Evolutionary conservation across 2,797 vertebrate genomes (phyloP).

Genomic region (Pitangus sulphuratus): DNA sequence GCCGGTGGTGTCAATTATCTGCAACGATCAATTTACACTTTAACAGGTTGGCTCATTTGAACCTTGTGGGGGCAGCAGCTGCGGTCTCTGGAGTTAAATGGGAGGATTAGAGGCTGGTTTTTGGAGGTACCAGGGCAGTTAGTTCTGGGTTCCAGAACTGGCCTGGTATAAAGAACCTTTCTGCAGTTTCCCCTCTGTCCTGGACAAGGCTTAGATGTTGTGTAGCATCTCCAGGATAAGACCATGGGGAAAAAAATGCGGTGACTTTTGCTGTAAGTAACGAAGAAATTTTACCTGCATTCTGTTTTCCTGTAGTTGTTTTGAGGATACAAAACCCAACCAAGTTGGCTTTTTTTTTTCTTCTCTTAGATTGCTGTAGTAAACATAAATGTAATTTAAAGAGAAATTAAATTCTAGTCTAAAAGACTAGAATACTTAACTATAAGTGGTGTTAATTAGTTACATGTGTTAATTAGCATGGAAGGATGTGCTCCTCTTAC

Average conservation of each 20-base stretch:
- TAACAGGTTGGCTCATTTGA: background rate
- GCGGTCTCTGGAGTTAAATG: background rate
- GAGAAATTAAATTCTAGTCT: background rate
- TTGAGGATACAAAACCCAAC: background rate
- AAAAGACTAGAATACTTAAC: background rate
- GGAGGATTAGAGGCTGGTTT: background rate
- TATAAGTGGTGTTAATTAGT: background rate
- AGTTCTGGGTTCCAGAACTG: background rate
- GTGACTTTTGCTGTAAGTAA: background rate
- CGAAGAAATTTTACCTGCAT: background rate
- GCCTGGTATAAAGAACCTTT: background rate
- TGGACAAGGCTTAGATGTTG: background rate
- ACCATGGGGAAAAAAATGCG: background rate
- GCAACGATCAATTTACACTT: background rate
- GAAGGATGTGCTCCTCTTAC: background rate
- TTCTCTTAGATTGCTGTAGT: background rate
- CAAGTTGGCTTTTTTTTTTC: background rate
- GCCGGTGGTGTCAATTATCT: background rate
- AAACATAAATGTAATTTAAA: background rate
- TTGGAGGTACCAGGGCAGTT: background rate
- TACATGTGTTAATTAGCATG: background rate
- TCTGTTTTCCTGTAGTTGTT: background rate
- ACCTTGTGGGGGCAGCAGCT: background rate
- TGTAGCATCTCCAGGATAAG: background rate
- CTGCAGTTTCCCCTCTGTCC: background rate